Evolutionary conservation across 2,888 invertebrate species (phyloP), one percentile per base, ranked within the genome.

Genomic region (Macrosoma leucophasiata): DNA sequence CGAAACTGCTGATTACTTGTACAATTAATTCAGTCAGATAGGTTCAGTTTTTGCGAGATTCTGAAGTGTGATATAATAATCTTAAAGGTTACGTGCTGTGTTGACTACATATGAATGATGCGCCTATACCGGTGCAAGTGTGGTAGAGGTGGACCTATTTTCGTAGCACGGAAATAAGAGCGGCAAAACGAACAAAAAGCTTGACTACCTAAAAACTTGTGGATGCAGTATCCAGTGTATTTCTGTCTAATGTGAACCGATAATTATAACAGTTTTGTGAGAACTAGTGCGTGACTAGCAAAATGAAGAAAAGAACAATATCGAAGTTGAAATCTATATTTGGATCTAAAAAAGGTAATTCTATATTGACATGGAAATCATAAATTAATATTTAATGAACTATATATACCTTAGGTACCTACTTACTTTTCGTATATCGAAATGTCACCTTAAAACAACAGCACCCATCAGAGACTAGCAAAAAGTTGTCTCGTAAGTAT

Each of bases 121-220:
- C 74, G 74, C 59, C 74, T 63, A 72, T 72, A 61, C 62, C 72
- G 68, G 59, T 77, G 72, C 76, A 77, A 79, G 79, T 78, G 77
- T n/a, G n/a, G n/a, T 78, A 71, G 68, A 78, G 72, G 67, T 66
- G 62, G 62, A 59, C 75, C 82, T 84, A 84, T 84, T 84, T 84
- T 82, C 74, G 84, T 81, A 76, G 74, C 75, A 84, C 84, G 82
- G 84, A 84, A 84, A 81, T 84, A 84, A 81, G 79, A 81, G 74
- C 78, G 72, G 74, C 74, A 82, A 82, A 79, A 82, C 79, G 78
- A 81, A 72, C 81, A 82, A 84, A 84, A 82, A 75, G 74, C 52
- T 55, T 58, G 65, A 64, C 74, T 65, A 71, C 59, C 71, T 74
- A 81, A 82, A 81, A 82, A 81, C 73, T 79, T 71, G 75, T 75